Evolutionary conservation across 2,888 invertebrate genomes (phyloP).

Genomic region (Trachelus iudaicus): DNA sequence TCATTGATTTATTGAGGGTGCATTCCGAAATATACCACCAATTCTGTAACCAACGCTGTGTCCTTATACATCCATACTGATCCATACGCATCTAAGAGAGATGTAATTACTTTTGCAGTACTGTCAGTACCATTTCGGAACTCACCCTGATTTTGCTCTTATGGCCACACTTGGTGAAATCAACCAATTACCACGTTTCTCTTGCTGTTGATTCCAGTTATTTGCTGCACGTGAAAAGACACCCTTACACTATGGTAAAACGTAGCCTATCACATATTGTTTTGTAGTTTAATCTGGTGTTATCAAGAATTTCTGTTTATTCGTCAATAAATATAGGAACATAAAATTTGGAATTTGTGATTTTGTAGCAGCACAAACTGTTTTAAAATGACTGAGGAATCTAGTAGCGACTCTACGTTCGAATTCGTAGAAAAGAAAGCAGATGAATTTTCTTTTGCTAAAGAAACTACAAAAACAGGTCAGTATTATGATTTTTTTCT

Average conservation of each 20-base stretch:
- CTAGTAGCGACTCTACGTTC: slow-evolving; percentile 60
- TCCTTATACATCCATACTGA: too few species aligned
- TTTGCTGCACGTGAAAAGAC: too few species aligned
- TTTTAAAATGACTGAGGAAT: slow-evolving; percentile 58
- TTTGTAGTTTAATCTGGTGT: neutral
- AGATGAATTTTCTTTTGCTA: slow-evolving; percentile 48
- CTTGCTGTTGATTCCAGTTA: too few species aligned
- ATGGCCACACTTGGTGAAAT: too few species aligned
- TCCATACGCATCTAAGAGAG: too few species aligned
- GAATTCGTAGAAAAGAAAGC: slow-evolving; percentile 60
- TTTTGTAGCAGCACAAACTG: neutral
- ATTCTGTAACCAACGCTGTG: too few species aligned
- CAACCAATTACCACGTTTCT: too few species aligned
- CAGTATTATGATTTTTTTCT: slow-evolving; percentile 21
- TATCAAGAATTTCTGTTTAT: neutral
- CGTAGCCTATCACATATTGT: neutral
- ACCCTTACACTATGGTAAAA: neutral
- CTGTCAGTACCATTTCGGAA: too few species aligned
- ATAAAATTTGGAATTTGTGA: neutral
- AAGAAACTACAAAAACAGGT: slow-evolving; percentile 53
- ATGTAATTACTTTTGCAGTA: too few species aligned
- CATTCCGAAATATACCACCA: too few species aligned
- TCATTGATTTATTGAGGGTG: too few species aligned
- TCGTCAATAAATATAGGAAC: neutral
- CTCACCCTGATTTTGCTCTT: too few species aligned